Base-by-base conservation (phyloP, 2,888 invertebrate genomes). In the Omphaloscelis lunosa region DNA sequence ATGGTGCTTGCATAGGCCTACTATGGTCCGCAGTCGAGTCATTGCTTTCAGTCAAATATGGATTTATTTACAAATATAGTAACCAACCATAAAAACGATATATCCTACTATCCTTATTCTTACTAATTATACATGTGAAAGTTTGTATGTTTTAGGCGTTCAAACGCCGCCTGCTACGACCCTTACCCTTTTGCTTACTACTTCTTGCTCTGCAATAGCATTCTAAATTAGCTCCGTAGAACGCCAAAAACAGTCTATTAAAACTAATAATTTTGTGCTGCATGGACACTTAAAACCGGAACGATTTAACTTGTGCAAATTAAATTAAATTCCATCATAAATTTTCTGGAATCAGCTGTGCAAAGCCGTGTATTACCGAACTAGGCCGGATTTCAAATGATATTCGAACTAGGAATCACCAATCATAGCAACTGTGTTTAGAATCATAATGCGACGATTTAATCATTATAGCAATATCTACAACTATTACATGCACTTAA, bases 361-460 rank as follows among this genome's bases (percentile, higher is more conserved):
- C 67, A 56, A 74, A 77, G 39, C 70, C 41, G 61, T 65, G 65
- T 65, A 75, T 75, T 51, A 80, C 62, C 15, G 12, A 67, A 77
- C 53, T 86, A 79, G 83, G 84, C 77, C 41, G 62, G n/a, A 48
- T 80, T 80, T 86, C 84, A 83, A 80, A 84, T 80, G 66, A 80
- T 86, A 77, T 79, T 69, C 71, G 45, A 65, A 74, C 41, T 67
- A 73, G 67, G 65, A 79, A 80, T 80, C 79, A 74, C 51, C 72
- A 78, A 68, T 76, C 77, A 68, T 70, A 62, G 56, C 7, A 45
- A 45, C 61, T 75, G 59, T 76, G 72, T 58, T 83, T 70, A 63
- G 75, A 72, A 80, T 86, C 29, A 53, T 80, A 83, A 80, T 80
- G 45, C 20, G 62, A 39, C 51, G 61, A 65, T 63, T 59, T 69